Percentiles rank a stretch among this genome's conserved stretches.
Evolutionary conservation across 2,113 vertebrate genomes (phyloP).

Genomic region (Brachionichthys hirsutus): DNA sequence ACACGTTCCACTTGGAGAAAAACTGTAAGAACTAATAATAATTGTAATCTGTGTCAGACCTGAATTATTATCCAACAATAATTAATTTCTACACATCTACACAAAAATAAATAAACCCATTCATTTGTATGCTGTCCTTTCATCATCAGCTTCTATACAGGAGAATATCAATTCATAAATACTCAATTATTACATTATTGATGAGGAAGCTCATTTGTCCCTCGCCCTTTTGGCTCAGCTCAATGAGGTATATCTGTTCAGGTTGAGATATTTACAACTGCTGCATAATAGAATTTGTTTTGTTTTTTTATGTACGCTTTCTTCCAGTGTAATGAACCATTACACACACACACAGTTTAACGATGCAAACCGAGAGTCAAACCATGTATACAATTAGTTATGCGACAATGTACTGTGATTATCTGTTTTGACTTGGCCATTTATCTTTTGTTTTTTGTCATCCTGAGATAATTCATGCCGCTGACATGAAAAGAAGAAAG

Average conservation of each 20-base stretch:
- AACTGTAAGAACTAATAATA: slow-evolving; percentile 60
- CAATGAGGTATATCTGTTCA: slow-evolving; percentile 49
- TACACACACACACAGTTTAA: slow-evolving; percentile 54
- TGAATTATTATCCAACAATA: slow-evolving; percentile 72
- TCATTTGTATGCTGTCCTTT: slow-evolving; percentile 57
- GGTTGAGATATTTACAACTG: slow-evolving; percentile 60
- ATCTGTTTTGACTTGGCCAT: slow-evolving; percentile 23
- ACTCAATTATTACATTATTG: slow-evolving; percentile 51
- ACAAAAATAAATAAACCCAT: slow-evolving; percentile 64
- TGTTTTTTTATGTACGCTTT: slow-evolving; percentile 44
- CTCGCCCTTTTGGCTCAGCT: slow-evolving; percentile 58
- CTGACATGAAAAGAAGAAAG: not conserved
- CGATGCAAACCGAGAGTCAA: slow-evolving; percentile 43
- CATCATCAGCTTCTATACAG: slow-evolving; percentile 45
- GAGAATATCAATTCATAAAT: slow-evolving; percentile 53
- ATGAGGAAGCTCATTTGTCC: slow-evolving; percentile 56
- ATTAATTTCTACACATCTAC: slow-evolving; percentile 53
- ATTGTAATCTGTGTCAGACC: slow-evolving; percentile 63
- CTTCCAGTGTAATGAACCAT: slow-evolving; percentile 59
- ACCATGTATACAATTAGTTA: slow-evolving; percentile 51
- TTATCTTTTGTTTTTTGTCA: slow-evolving; percentile 16
- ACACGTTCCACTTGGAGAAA: slow-evolving; percentile 35
- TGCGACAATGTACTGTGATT: slow-evolving; percentile 39
- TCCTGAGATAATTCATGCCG: slow-evolving; percentile 9
- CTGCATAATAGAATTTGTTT: slow-evolving; percentile 48